These are phyloP conservation scores for Apodemus speciosus DNA, from an alignment of 2,113 vertebrate species.

Conservation along the genomic window DNA sequence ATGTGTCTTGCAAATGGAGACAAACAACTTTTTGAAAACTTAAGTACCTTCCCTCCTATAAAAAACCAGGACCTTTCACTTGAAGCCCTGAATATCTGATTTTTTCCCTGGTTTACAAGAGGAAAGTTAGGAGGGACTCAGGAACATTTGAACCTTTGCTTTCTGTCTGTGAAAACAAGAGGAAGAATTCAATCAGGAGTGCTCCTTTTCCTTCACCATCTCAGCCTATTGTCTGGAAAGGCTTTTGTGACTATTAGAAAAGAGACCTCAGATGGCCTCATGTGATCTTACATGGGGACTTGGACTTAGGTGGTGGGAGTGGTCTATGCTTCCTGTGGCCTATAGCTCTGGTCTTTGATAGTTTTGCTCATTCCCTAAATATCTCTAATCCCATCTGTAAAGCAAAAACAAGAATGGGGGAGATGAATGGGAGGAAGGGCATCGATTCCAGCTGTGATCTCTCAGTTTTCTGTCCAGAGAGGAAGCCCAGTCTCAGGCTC, in stretches of 20 bases:
- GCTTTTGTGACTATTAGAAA: neutral
- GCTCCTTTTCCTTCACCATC: neutral
- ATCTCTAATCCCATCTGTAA: neutral
- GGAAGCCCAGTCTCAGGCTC: too few species aligned
- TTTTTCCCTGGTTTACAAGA: neutral
- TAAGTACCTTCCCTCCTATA: neutral
- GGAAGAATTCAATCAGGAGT: neutral
- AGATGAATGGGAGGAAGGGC: neutral
- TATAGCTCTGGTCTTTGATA: neutral
- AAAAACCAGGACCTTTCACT: neutral
- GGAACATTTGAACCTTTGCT: neutral
- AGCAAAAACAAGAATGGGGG: neutral
- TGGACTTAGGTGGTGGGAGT: neutral
- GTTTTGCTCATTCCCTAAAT: neutral
- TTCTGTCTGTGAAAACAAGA: neutral
- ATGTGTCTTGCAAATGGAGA: neutral
- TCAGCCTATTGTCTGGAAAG: neutral
- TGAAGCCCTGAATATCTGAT: neutral
- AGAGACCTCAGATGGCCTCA: neutral
- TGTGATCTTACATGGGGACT: neutral
- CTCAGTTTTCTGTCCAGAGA: neutral
- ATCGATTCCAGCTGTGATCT: too few species aligned
- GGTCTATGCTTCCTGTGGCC: neutral
- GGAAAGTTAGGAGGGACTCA: neutral
- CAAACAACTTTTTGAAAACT: neutral